Evolutionary conservation across 2,113 vertebrate species (phyloP).

Genomic region (Micronycteris hirsuta): DNA sequence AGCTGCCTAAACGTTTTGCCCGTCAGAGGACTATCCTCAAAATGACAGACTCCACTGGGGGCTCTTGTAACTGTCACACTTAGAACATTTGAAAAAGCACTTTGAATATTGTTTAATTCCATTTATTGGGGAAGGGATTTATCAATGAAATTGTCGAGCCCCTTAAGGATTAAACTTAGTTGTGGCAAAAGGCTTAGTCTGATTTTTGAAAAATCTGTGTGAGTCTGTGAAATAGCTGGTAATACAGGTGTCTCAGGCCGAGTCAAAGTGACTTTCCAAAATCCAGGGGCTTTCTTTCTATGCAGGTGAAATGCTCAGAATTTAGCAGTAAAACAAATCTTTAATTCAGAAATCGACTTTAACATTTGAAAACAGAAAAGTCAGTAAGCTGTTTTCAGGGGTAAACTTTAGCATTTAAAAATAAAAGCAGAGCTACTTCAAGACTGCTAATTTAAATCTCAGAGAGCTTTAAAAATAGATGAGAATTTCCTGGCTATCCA

Average conservation of each 20-base stretch:
- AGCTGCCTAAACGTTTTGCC: neutral
- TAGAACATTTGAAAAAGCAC: neutral
- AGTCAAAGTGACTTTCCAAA: neutral
- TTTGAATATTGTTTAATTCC: neutral
- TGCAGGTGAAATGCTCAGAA: neutral
- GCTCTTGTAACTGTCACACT: neutral
- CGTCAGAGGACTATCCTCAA: no score
- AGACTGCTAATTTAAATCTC: neutral
- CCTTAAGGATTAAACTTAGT: neutral
- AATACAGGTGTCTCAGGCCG: neutral
- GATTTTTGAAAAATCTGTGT: neutral
- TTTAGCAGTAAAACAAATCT: neutral
- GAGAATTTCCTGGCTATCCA: neutral
- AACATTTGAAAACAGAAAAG: neutral
- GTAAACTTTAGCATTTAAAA: neutral
- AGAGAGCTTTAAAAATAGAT: neutral
- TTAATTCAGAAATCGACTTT: neutral
- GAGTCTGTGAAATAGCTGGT: neutral
- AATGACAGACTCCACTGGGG: neutral
- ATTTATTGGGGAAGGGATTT: neutral
- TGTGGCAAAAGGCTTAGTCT: neutral
- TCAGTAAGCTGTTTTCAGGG: neutral
- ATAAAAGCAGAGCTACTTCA: neutral
- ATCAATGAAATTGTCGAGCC: neutral
- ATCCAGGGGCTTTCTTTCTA: neutral